Conservation (phyloP, 2,113 vertebrate species). For the Lagenorhynchus albirostris region DNA sequence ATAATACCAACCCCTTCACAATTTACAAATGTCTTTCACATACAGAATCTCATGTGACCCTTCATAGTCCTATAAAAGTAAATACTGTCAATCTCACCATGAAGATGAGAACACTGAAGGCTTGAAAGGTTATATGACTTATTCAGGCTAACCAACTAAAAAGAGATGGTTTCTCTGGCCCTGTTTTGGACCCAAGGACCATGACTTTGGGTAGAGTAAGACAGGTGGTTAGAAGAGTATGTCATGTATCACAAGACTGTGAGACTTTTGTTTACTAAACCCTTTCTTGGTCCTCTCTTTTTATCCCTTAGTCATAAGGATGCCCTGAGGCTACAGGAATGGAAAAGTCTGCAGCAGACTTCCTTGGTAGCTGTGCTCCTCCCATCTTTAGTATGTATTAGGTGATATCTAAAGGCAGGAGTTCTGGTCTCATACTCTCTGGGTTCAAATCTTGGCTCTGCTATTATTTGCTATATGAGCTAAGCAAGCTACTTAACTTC, state of each 20-base stretch:
- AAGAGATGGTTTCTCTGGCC: slow-evolving; percentile 12
- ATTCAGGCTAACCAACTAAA: background rate
- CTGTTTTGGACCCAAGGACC: background rate
- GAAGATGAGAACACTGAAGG: slow-evolving; percentile 17
- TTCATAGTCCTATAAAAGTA: slow-evolving; percentile 15
- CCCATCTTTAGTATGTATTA: background rate
- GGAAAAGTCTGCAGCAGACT: background rate
- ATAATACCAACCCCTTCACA: background rate
- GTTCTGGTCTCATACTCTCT: background rate
- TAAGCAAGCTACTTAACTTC: slow-evolving; percentile 5
- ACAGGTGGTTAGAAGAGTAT: background rate
- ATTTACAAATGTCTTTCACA: slow-evolving; percentile 31
- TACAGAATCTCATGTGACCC: background rate
- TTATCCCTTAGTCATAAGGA: slow-evolving; percentile 25
- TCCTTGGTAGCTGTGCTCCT: background rate
- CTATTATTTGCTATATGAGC: background rate
- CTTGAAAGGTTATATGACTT: background rate
- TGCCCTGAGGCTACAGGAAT: background rate
- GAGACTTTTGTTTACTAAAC: background rate
- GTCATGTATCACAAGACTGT: background rate
- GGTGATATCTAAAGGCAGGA: background rate
- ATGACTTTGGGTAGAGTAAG: slow-evolving; percentile 7
- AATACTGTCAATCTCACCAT: background rate
- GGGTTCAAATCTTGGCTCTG: background rate
- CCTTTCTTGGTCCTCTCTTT: background rate